Evolutionary conservation across 2,113 vertebrate species (phyloP).

Genomic region (Melanotaenia duboulayi): DNA sequence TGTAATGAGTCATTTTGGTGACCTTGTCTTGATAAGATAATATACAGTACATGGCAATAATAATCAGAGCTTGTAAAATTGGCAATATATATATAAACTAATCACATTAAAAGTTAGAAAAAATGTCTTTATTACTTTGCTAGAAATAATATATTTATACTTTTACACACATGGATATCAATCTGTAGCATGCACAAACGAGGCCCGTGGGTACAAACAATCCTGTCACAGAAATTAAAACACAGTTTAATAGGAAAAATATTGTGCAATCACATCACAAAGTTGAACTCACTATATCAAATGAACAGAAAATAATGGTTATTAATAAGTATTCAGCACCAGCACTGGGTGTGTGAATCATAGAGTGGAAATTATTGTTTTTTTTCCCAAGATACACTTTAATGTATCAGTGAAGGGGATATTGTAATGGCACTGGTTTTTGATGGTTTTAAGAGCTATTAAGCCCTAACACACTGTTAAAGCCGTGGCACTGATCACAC

Average conservation of each 20-base stretch:
- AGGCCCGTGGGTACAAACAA: constrained; percentile 39
- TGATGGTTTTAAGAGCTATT: background rate
- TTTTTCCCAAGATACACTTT: background rate
- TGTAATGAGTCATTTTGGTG: constrained; percentile 26
- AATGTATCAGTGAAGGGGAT: background rate
- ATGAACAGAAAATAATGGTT: constrained; percentile 38
- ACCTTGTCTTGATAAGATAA: constrained; percentile 38
- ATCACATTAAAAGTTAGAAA: constrained; percentile 75
- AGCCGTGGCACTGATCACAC: background rate
- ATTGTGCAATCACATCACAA: constrained; percentile 44
- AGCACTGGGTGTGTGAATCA: constrained; percentile 44
- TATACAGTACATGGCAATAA: constrained; percentile 55
- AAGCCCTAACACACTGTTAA: background rate
- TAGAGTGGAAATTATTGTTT: background rate
- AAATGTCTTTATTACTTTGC: constrained; percentile 48
- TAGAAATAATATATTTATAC: constrained; percentile 57
- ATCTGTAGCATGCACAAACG: constrained; percentile 64
- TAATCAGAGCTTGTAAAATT: constrained; percentile 56
- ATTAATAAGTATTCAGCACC: constrained; percentile 55
- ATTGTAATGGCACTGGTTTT: constrained; percentile 17
- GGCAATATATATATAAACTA: constrained; percentile 68
- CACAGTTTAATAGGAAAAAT: constrained; percentile 41
- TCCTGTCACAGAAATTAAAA: constrained; percentile 56
- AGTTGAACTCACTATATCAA: constrained; percentile 49
- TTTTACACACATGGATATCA: constrained; percentile 54